A percentile compares a stretch with the other conserved stretches of the same genome.
Evolutionary conservation across 2,113 vertebrate genomes (phyloP).

Genomic region (Microcebus lehilahytsara): DNA sequence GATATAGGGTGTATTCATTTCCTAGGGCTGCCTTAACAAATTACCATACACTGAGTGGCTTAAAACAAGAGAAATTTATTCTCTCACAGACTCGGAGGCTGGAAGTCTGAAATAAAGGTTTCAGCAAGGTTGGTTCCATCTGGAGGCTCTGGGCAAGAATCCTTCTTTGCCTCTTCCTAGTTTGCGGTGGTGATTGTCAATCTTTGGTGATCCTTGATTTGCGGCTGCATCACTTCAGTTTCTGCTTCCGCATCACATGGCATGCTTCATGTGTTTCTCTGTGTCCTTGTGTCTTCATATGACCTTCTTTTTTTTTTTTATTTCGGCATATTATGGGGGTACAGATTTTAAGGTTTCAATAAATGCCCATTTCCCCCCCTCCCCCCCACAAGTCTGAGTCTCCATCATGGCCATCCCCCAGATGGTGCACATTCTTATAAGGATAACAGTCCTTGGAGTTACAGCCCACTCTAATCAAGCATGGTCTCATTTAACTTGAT

Average conservation of each 20-base stretch:
- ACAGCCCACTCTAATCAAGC: neutral
- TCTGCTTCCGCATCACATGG: neutral
- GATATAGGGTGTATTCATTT: neutral
- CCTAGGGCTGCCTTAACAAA: neutral
- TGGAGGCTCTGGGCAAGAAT: neutral
- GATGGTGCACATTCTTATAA: no score
- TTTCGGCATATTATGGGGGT: no score
- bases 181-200: neutral
- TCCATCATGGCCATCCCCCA: no score
- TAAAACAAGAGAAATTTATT: neutral
- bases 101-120: neutral
- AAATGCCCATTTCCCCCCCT: no score
- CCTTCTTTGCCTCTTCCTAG: neutral
- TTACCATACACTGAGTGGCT: neutral
- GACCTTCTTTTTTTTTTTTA: no score
- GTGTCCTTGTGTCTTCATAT: neutral
- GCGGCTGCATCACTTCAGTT: accelerated
- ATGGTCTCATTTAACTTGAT: neutral
- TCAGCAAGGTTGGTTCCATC: neutral
- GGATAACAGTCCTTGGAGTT: neutral
- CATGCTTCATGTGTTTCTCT: neutral
- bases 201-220: neutral
- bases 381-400: no score
- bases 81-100: neutral
- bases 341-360: no score